Conservation (phyloP, 2,797 vertebrate genomes). For the Prionace glauca region DNA sequence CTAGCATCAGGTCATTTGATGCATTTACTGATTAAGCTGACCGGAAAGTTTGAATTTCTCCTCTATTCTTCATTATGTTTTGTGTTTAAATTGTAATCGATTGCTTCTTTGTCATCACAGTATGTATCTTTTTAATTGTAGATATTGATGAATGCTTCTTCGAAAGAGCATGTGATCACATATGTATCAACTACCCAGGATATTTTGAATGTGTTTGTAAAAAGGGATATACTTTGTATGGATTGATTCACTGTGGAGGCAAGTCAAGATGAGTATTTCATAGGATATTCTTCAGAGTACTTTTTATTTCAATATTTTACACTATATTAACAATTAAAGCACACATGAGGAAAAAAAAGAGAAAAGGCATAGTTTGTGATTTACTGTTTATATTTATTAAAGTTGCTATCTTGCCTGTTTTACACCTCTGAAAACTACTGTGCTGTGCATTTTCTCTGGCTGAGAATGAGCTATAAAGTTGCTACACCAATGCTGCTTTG, state of each 20-base stretch:
- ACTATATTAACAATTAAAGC: not conserved
- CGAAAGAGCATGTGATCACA: slow-evolving; percentile 89
- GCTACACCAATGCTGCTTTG: not conserved
- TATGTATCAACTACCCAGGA: slow-evolving; percentile 85
- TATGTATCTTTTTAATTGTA: slow-evolving; percentile 52
- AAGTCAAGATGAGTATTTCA: slow-evolving; percentile 45
- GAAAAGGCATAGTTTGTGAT: not conserved
- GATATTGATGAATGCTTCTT: slow-evolving; percentile 96
- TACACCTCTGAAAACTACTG: not conserved
- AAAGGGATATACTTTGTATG: slow-evolving; percentile 84
- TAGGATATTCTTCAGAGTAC: not conserved
- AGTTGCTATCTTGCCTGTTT: not conserved
- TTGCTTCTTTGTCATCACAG: not conserved
- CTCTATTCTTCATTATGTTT: not conserved
- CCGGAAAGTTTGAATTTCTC: not conserved
- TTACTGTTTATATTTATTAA: not conserved
- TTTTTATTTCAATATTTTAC: not conserved
- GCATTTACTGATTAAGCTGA: not conserved
- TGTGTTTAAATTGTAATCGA: not conserved
- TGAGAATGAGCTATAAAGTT: not conserved
- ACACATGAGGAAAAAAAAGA: not conserved
- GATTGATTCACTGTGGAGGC: slow-evolving; percentile 92
- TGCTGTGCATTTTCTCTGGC: not conserved
- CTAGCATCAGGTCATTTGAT: not conserved
- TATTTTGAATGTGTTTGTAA: slow-evolving; percentile 84